These are phyloP conservation scores for Lerista edwardsae DNA, from an alignment of 2,797 vertebrate genomes.

Conservation along the genomic window DNA sequence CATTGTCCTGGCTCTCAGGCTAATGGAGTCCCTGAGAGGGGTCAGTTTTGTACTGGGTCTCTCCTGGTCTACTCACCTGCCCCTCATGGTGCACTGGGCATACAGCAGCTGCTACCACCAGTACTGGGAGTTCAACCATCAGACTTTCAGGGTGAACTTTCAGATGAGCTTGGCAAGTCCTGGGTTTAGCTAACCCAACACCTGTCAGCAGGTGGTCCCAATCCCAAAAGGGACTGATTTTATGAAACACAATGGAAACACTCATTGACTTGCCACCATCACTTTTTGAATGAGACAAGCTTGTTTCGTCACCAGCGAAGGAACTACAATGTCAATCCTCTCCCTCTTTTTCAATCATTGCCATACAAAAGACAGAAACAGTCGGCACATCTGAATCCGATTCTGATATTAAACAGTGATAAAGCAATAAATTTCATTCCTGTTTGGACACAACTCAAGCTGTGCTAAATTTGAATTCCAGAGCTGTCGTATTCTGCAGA, in stretches of 20 bases:
- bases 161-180: too few relatives aligned
- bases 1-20: too few relatives aligned
- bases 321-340: not conserved
- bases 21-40: too few relatives aligned
- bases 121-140: too few relatives aligned
- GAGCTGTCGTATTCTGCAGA: not conserved
- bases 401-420: constrained; percentile 1
- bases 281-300: not conserved
- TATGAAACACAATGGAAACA: not conserved
- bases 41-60: too few relatives aligned
- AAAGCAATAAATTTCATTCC: constrained; percentile 1
- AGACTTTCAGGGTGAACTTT: too few relatives aligned
- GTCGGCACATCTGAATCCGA: not conserved
- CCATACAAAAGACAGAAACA: constrained; percentile 2
- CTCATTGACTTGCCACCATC: not conserved
- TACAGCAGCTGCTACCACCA: too few relatives aligned
- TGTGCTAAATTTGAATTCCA: not conserved
- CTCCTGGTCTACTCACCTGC: too few relatives aligned
- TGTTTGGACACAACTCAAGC: not conserved
- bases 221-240: not conserved
- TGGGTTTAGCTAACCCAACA: too few relatives aligned
- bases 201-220: not conserved
- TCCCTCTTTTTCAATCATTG: not conserved
- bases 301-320: not conserved
- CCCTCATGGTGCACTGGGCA: too few relatives aligned